Evolutionary conservation across 92 coral and sea anemone species (phyloP).

Genomic region (Paragorgia papillata): DNA sequence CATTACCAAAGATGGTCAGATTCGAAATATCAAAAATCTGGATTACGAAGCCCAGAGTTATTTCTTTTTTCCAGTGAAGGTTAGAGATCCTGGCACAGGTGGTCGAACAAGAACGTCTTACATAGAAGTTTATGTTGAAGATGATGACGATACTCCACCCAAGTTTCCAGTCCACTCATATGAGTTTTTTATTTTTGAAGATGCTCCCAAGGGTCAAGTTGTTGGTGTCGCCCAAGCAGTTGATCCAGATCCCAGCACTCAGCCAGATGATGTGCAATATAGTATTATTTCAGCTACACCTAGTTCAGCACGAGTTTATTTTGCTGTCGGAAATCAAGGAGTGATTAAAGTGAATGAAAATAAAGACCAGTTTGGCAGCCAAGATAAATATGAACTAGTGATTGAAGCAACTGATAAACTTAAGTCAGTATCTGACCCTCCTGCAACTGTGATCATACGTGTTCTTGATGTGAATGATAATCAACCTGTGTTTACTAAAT

Average conservation of each 20-base stretch:
- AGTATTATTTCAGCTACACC: slow-evolving; percentile 57
- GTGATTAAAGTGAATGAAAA: slow-evolving; percentile 77
- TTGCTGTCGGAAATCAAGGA: slow-evolving; percentile 37
- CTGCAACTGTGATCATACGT: slow-evolving; percentile 68
- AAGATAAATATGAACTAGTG: slow-evolving; percentile 54
- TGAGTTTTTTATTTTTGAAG: slow-evolving; percentile 29
- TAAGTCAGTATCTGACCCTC: slow-evolving; percentile 68
- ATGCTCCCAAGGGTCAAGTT: slow-evolving; percentile 54
- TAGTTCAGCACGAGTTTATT: neutral
- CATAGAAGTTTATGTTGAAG: slow-evolving; percentile 24
- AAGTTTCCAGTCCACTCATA: neutral
- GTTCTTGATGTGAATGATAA: slow-evolving; percentile 86
- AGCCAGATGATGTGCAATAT: slow-evolving; percentile 85
- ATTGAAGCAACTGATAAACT: slow-evolving; percentile 80
- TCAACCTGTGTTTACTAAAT: slow-evolving; percentile 58
- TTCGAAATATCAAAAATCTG: slow-evolving; percentile 5
- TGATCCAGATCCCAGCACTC: slow-evolving; percentile 53
- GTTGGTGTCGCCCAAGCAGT: slow-evolving; percentile 90
- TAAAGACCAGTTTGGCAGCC: slow-evolving; percentile 75
- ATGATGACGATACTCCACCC: slow-evolving; percentile 37
- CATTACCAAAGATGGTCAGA: slow-evolving; percentile 32
- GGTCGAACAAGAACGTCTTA: slow-evolving; percentile 41
- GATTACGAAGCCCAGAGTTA: slow-evolving; percentile 34
- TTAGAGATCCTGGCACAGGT: slow-evolving; percentile 67
- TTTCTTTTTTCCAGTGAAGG: slow-evolving; percentile 34